These are phyloP conservation scores for Cephus rjabovi DNA, from an alignment of 2,888 invertebrate genomes.

Conservation along the genomic window DNA sequence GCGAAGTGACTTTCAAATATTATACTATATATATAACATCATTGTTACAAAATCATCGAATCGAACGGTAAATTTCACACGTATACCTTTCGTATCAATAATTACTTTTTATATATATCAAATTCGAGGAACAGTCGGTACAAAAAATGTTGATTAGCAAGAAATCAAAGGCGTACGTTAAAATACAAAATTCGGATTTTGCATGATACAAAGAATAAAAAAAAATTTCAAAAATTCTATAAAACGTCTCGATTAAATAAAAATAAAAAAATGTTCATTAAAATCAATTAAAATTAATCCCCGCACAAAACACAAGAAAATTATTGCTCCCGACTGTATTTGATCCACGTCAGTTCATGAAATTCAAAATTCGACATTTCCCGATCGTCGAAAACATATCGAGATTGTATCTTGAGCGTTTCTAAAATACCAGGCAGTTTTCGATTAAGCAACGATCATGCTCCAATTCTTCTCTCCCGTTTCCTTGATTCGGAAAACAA, in stretches of 20 bases:
- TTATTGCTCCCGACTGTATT: too few species aligned
- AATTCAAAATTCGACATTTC: background rate
- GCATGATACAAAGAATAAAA: too few species aligned
- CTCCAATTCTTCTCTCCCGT: conserved; percentile 25
- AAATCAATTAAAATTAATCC: background rate
- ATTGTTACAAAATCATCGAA: background rate
- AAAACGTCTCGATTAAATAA: background rate
- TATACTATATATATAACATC: background rate
- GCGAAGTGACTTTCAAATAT: background rate
- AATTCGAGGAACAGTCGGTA: too few species aligned
- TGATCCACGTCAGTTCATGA: too few species aligned
- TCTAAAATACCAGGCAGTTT: background rate
- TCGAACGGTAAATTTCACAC: background rate
- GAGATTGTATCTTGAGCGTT: background rate
- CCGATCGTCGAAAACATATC: background rate
- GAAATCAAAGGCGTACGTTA: too few species aligned
- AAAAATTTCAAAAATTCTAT: too few species aligned
- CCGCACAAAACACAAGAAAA: too few species aligned
- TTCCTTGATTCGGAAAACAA: conserved; percentile 34
- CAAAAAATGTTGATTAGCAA: too few species aligned
- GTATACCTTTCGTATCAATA: background rate
- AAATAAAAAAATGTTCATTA: background rate
- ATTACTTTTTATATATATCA: background rate
- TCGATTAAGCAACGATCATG: conserved; percentile 23
- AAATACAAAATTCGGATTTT: too few species aligned